Conservation (phyloP, 2,113 vertebrate species). For the Passer domesticus region DNA sequence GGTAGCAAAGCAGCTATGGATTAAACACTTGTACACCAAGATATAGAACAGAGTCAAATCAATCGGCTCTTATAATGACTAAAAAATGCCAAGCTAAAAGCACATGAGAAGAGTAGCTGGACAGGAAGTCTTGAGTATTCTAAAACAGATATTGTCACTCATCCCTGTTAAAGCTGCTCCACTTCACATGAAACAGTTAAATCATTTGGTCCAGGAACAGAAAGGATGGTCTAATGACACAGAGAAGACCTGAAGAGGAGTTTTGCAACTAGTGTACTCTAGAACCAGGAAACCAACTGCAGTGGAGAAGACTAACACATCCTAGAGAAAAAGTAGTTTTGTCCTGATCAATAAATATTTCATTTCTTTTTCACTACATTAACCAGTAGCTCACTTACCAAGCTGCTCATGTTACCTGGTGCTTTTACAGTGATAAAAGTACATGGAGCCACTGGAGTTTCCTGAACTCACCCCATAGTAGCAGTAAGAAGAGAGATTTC, state of each 20-base stretch:
- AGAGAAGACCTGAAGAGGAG: neutral
- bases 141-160: neutral
- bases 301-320: neutral
- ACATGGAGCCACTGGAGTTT: slow-evolving; percentile 22
- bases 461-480: slow-evolving; percentile 39
- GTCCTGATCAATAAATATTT: neutral
- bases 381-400: neutral
- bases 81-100: neutral
- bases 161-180: neutral
- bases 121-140: neutral
- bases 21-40: neutral
- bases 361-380: neutral
- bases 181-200: neutral
- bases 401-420: neutral
- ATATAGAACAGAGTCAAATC: neutral
- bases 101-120: neutral
- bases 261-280: neutral
- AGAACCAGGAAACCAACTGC: neutral
- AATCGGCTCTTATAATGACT: neutral
- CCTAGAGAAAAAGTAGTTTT: neutral
- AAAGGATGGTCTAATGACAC: neutral
- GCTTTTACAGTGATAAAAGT: slow-evolving; percentile 11
- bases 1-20: neutral
- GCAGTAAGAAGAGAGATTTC: slow-evolving; percentile 8
- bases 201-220: neutral